A percentile compares a stretch with the other conserved stretches of the same genome.
Evolutionary conservation across 2,888 invertebrate genomes (phyloP).

Genomic region (Lathronympha strigana): DNA sequence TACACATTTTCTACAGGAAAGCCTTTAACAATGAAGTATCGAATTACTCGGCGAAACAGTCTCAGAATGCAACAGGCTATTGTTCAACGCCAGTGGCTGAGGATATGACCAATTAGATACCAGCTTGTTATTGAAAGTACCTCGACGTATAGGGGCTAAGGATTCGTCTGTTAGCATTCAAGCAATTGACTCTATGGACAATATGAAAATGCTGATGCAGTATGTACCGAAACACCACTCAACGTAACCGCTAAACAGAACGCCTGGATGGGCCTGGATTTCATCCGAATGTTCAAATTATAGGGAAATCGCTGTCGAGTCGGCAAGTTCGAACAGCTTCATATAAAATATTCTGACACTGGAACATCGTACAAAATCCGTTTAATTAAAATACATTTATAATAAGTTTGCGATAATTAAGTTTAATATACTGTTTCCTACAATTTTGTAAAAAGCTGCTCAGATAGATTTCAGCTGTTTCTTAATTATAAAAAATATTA

Average conservation of each 20-base stretch:
- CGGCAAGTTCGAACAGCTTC: no score
- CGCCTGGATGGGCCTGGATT: no score
- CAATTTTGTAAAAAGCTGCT: no score
- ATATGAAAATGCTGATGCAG: constrained; percentile 6
- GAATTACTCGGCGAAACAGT: constrained; percentile 30
- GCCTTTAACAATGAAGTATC: constrained; percentile 41
- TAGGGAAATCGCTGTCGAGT: no score
- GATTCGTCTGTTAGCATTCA: constrained; percentile 21
- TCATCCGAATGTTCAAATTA: no score
- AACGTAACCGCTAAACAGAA: not conserved
- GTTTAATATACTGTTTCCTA: no score
- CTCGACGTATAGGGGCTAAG: constrained; percentile 1
- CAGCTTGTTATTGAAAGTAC: constrained; percentile 21
- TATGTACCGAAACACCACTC: not conserved
- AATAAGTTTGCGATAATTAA: no score
- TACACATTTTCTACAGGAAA: constrained; percentile 39
- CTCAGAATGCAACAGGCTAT: constrained; percentile 37
- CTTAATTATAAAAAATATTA: no score
- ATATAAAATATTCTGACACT: no score
- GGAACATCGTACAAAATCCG: no score
- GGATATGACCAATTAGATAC: constrained; percentile 33
- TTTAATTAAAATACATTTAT: no score
- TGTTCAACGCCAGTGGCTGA: constrained; percentile 31
- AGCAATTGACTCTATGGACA: constrained; percentile 2
- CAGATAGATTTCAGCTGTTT: no score